Conservation (phyloP, 2,797 vertebrate genomes). For the Austrolebias charrua region DNA sequence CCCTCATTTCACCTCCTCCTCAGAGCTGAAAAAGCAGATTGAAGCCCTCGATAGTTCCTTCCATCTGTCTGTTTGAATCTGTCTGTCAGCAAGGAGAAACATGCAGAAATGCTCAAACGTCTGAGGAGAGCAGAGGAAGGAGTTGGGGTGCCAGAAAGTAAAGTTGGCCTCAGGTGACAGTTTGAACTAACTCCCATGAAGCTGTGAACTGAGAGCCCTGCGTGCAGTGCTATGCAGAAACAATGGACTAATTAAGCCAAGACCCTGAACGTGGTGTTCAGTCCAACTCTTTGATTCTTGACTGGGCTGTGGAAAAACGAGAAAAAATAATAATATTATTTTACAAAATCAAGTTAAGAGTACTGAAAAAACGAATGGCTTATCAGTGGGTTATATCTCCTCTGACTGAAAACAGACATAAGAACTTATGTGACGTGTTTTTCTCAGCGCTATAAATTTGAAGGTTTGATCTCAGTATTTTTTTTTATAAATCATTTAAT, state of each 20-base stretch:
- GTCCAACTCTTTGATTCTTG: conserved; percentile 62
- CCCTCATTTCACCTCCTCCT: conserved; percentile 12
- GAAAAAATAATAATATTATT: conserved; percentile 29
- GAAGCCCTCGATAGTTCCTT: conserved; percentile 42
- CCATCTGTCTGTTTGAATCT: conserved; percentile 46
- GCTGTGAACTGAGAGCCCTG: conserved; percentile 48
- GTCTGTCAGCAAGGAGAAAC: conserved; percentile 42
- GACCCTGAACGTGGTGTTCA: conserved; percentile 59
- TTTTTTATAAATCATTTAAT: conserved; percentile 4
- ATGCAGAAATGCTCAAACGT: conserved; percentile 42
- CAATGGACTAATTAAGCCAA: conserved; percentile 72
- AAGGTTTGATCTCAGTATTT: conserved; percentile 11
- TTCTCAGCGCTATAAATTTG: conserved; percentile 1
- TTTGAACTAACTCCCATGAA: conserved; percentile 65
- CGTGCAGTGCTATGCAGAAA: conserved; percentile 65
- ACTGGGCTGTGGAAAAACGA: conserved; percentile 55
- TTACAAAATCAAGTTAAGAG: conserved; percentile 69
- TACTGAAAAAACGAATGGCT: conserved; percentile 70
- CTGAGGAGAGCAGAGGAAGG: conserved; percentile 14
- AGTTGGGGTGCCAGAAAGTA: conserved; percentile 26
- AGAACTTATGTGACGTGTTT: conserved; percentile 1
- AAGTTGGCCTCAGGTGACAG: conserved; percentile 74
- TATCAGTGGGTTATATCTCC: conserved; percentile 46
- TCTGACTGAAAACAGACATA: conserved; percentile 27
- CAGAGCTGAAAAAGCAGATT: conserved; percentile 60